Percentiles rank a stretch among this genome's conserved stretches.
These are phyloP conservation scores for Oxygymnocypris stewartii DNA, from an alignment of 2,113 vertebrate species.

Conservation along the genomic window DNA sequence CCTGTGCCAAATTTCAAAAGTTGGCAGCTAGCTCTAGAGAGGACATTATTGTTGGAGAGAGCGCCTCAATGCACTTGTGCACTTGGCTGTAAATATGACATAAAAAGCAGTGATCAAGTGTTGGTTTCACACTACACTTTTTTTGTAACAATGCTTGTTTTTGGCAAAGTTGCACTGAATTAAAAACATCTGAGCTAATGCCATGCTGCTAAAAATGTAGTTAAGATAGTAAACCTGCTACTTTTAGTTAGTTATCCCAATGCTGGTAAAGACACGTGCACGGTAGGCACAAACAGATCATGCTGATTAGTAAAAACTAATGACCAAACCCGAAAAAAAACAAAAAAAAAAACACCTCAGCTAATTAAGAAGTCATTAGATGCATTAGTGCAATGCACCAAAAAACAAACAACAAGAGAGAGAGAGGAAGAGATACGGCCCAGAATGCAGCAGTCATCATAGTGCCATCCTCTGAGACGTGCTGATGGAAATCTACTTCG, in stretches of 20 bases:
- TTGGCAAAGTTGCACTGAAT: neutral
- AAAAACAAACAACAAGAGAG: conserved; percentile 41
- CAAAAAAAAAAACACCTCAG: conserved; percentile 18
- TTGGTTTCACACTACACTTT: neutral
- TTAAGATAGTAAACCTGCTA: neutral
- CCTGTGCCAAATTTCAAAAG: neutral
- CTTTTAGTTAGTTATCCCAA: neutral
- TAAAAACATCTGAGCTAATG: neutral
- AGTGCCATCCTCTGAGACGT: conserved; percentile 58
- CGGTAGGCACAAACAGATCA: conserved; percentile 2
- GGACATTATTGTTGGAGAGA: neutral
- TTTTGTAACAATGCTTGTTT: neutral
- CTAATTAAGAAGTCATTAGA: conserved; percentile 56
- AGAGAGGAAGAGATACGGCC: conserved; percentile 24
- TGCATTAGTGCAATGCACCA: conserved; percentile 46
- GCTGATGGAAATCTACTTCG: conserved; percentile 72
- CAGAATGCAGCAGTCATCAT: conserved; percentile 30
- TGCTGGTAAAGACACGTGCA: neutral
- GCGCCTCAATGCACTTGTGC: neutral
- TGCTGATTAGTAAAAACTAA: conserved; percentile 44
- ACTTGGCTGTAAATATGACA: neutral
- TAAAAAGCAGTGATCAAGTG: neutral
- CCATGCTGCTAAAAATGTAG: neutral
- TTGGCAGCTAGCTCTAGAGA: neutral
- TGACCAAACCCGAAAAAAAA: conserved; percentile 6